A percentile compares a stretch with the other conserved stretches of the same genome.
phyloP scores from a whole-genome alignment of 2,888 invertebrate genomes.

The Lasioglossum leucozonium region DNA sequence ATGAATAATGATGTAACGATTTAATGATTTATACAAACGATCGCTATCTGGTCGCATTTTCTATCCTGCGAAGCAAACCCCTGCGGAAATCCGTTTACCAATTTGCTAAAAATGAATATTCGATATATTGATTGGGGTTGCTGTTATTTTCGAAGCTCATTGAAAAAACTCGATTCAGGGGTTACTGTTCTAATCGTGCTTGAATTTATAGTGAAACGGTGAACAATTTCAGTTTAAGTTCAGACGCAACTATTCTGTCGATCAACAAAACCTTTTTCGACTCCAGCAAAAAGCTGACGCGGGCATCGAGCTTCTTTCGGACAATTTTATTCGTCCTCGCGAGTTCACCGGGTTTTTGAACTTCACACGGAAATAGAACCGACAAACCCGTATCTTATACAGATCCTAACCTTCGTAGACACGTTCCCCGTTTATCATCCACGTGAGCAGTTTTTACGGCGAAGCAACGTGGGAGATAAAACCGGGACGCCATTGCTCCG shows the following conservation, averaged over 20 bases:
- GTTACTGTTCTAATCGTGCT: neutral
- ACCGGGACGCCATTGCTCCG: neutral
- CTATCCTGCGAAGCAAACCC: neutral
- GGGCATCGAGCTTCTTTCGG: neutral
- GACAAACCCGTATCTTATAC: slow-evolving; percentile 19
- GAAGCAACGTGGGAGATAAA: slow-evolving; percentile 29
- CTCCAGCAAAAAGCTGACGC: neutral
- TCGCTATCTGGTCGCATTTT: neutral
- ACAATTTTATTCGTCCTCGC: slow-evolving; percentile 10
- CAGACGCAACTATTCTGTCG: neutral
- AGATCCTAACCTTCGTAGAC: slow-evolving; percentile 21
- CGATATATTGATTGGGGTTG: neutral
- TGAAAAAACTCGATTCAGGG: neutral
- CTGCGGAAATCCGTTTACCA: neutral
- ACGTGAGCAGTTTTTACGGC: slow-evolving; percentile 17
- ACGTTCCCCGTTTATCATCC: slow-evolving; percentile 27
- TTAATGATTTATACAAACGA: neutral
- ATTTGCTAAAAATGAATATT: neutral
- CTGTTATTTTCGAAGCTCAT: neutral
- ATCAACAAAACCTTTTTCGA: neutral
- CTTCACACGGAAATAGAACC: slow-evolving; percentile 36
- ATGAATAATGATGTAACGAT: neutral
- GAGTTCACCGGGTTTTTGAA: slow-evolving; percentile 14
- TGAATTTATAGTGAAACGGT: too few species aligned
- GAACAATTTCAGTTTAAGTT: too few species aligned